phyloP scores from a whole-genome alignment of 2,113 vertebrate species.

The Romanogobio albipinnatus region DNA sequence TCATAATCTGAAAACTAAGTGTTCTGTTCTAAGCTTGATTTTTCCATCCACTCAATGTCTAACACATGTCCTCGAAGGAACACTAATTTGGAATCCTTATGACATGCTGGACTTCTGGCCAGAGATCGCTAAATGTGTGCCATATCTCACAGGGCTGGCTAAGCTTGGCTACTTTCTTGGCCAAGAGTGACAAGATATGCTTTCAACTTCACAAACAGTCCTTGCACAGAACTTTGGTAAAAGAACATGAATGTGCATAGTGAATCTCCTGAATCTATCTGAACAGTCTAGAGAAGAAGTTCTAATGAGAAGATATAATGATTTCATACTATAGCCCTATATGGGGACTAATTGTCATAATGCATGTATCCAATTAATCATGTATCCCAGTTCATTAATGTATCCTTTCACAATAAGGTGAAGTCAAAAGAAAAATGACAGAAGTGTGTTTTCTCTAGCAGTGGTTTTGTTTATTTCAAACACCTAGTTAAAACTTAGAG shows the following conservation, averaged over 20 bases:
- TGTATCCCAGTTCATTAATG: neutral
- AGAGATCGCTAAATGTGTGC: neutral
- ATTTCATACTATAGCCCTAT: neutral
- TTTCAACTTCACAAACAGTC: slow-evolving; percentile 1
- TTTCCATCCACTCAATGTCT: slow-evolving; percentile 30
- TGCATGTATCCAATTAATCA: no score
- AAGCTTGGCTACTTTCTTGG: slow-evolving; percentile 8
- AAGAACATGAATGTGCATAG: neutral
- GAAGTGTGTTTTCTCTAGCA: neutral
- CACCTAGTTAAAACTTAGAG: neutral
- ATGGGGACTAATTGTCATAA: neutral
- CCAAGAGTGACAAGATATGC: slow-evolving; percentile 6
- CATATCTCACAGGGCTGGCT: slow-evolving; percentile 24
- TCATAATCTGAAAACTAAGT: neutral
- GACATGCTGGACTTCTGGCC: slow-evolving; percentile 21
- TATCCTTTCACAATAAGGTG: neutral
- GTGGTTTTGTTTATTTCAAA: neutral
- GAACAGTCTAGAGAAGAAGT: neutral
- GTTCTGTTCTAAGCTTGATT: slow-evolving; percentile 13
- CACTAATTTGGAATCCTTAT: slow-evolving; percentile 42
- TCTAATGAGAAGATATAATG: neutral
- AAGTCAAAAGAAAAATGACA: neutral
- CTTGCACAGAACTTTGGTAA: neutral
- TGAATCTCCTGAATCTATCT: neutral
- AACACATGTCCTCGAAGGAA: slow-evolving; percentile 44